phyloP scores from a whole-genome alignment of 2,797 vertebrate genomes.

The Fratercula arctica region DNA sequence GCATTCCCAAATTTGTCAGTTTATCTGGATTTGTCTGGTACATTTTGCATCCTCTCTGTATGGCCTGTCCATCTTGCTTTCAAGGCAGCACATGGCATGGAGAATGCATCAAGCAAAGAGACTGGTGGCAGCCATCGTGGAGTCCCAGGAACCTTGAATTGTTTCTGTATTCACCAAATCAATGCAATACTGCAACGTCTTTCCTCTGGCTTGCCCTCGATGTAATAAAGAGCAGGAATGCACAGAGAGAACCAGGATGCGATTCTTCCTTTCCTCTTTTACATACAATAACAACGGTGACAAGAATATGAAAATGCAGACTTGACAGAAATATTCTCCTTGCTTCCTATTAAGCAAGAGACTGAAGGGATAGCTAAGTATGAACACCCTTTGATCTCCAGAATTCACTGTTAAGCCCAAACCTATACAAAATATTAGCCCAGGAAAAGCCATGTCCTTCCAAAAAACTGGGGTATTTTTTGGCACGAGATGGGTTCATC shows the following conservation, averaged over 20 bases:
- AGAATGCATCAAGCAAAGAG: not conserved
- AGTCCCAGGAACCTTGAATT: not conserved
- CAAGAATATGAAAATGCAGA: not conserved
- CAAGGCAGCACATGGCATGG: not conserved
- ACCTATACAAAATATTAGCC: not conserved
- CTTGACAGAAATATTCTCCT: not conserved
- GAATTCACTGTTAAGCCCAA: not conserved
- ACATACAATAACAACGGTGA: not conserved
- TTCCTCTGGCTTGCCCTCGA: not conserved
- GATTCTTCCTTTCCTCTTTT: not conserved
- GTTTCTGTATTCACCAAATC: not conserved
- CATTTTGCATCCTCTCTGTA: not conserved
- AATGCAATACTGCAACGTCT: not conserved
- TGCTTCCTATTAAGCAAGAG: not conserved
- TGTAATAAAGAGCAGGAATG: not conserved
- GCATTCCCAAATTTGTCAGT: constrained; percentile 51
- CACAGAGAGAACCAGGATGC: not conserved
- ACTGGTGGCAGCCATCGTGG: not conserved
- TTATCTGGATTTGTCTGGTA: constrained; percentile 6
- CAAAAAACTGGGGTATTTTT: not conserved
- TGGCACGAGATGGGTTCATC: not conserved
- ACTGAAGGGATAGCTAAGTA: not conserved
- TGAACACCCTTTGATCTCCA: not conserved
- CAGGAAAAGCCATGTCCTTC: not conserved
- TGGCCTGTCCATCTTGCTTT: not conserved